Conservation (phyloP, 2,797 vertebrate genomes). For the Pterois miles region DNA sequence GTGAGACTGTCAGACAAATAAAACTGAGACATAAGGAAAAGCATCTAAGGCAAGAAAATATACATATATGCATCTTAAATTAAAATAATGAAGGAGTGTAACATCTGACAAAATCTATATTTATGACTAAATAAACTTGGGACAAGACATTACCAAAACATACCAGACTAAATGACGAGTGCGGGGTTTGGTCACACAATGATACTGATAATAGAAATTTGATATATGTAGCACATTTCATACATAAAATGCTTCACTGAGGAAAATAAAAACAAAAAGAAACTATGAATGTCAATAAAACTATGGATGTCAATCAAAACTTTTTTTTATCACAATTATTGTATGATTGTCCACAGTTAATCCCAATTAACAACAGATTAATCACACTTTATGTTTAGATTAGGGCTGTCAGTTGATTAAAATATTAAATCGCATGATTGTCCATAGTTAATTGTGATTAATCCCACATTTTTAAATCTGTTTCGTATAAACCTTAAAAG, state of each 20-base stretch:
- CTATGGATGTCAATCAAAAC: not conserved
- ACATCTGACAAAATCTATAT: not conserved
- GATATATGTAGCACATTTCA: not conserved
- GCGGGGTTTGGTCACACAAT: not conserved
- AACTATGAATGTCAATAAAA: not conserved
- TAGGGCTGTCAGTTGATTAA: too few relatives aligned
- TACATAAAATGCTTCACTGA: not conserved
- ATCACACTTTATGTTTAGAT: too few relatives aligned
- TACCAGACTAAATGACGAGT: not conserved
- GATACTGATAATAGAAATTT: not conserved
- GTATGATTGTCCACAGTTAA: too few relatives aligned
- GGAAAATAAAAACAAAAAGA: not conserved
- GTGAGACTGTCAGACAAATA: constrained; percentile 36
- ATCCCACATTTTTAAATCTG: too few relatives aligned
- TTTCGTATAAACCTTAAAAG: too few relatives aligned
- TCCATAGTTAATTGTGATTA: too few relatives aligned
- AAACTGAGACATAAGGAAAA: constrained; percentile 31
- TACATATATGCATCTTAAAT: not conserved
- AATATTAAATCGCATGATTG: too few relatives aligned
- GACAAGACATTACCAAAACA: not conserved
- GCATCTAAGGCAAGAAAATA: constrained; percentile 10
- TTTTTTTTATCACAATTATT: too few relatives aligned
- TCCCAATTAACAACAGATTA: too few relatives aligned
- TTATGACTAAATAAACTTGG: not conserved
- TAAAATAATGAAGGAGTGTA: not conserved